These are phyloP conservation scores for Camponotus vicinus DNA, from an alignment of 1,140 invertebrate genomes.

Conservation along the genomic window DNA sequence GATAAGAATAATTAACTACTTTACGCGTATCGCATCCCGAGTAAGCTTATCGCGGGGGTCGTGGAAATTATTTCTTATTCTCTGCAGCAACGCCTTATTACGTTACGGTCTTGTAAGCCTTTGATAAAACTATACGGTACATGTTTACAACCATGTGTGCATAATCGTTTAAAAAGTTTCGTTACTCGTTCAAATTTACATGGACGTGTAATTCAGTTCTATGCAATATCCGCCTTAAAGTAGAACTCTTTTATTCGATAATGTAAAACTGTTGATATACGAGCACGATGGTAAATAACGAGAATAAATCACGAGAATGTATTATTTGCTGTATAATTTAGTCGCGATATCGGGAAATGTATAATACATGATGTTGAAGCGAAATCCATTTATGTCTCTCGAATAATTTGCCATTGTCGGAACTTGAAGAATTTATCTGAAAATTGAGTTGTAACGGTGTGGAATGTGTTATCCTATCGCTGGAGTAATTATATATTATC, in stretches of 20 bases:
- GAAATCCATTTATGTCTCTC: constrained; percentile 9
- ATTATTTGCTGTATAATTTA: constrained; percentile 12
- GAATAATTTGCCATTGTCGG: background rate
- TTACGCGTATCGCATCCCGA: background rate
- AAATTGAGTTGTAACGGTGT: constrained; percentile 24
- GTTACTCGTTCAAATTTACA: background rate
- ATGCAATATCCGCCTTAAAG: constrained; percentile 16
- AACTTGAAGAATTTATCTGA: constrained; percentile 15
- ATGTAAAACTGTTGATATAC: constrained; percentile 7
- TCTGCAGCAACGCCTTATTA: background rate
- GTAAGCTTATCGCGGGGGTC: background rate
- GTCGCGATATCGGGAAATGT: background rate
- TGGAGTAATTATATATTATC: background rate
- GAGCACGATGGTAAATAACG: constrained; percentile 10
- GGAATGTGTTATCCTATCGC: background rate
- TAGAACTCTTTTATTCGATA: constrained; percentile 14
- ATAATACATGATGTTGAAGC: constrained; percentile 8
- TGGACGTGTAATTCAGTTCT: background rate
- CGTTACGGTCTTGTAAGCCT: background rate
- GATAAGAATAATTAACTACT: constrained; percentile 48
- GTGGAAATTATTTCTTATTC: constrained; percentile 27
- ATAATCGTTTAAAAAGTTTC: constrained; percentile 12
- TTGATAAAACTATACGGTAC: constrained; percentile 4
- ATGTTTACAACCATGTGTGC: background rate
- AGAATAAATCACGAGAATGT: constrained; percentile 12